Evolutionary conservation across 2,888 invertebrate genomes (phyloP), one percentile per base, ranked within the genome.

Genomic region (Torymus tubicola): DNA sequence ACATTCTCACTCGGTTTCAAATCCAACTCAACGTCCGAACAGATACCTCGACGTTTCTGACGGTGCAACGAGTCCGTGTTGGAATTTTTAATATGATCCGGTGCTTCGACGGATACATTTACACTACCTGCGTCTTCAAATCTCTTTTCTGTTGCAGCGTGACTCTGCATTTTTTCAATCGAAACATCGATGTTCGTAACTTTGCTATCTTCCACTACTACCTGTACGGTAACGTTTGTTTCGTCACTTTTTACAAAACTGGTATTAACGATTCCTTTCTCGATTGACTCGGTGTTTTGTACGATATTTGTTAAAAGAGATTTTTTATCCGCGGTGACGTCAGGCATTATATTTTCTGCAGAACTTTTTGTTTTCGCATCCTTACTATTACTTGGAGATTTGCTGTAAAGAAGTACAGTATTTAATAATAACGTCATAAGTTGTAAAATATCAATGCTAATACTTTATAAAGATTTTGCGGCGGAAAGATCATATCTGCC

Each of bases 1-100:
- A 58, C 52, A 16, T 63, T 50, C 13, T 81, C 61, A 8, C 24
- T 71, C 2, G 50, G 12, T 21, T 81, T 78, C 8, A 78, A 71
- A 13, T 91, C 91, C 13, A 93, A 86, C 84, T 92, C 92, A 2
- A 92, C 92, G 12, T 93, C 92, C 2, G 93, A 92, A 85, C 92
- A 93, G 80, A 93, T 91, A 53, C 91, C 89, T 58, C 89, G 82
- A 2, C 89, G 87, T 74, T 88, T 90, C 57, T 87, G 87, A 14
- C 86, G 83, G 63, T 85, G 84, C 8, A 86, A 63, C 2, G 85
- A 83, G 52, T 85, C 79, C 58, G 77, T 65, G 18, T 60, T 82
- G 67, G 69, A 71, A 77, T 24, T 84, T 78, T 75, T 72, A 8
- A 65, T 64, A 18, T 78, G 60, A 24, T 70, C 70, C 12, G 21